These are phyloP conservation scores for Hippopotamus amphibius DNA, from an alignment of 2,113 vertebrate genomes.

Conservation along the genomic window DNA sequence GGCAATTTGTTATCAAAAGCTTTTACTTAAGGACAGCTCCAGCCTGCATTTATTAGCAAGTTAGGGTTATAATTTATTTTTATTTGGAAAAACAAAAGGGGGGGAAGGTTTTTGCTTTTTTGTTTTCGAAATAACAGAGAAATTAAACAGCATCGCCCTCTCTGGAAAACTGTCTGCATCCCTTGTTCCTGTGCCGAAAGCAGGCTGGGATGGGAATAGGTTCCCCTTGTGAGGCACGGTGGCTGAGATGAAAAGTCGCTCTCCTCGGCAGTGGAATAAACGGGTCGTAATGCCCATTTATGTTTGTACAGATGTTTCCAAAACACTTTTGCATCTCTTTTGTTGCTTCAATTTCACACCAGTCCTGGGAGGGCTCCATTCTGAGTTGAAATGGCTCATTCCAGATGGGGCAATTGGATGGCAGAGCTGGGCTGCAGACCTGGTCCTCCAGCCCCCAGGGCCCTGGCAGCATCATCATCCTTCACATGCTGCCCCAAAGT, in stretches of 20 bases:
- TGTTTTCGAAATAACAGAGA: conserved; percentile 69
- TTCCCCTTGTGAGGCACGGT: neutral
- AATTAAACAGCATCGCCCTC: conserved; percentile 73
- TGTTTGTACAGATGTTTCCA: conserved; percentile 5
- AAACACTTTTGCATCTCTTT: conserved; percentile 11
- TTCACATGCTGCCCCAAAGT: accelerated
- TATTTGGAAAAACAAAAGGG: conserved; percentile 86
- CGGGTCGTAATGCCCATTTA: neutral
- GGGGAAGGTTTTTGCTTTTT: conserved; percentile 52
- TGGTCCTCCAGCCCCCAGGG: neutral
- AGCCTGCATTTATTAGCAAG: conserved; percentile 86
- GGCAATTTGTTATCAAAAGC: conserved; percentile 90
- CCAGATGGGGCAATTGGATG: neutral
- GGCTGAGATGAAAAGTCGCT: conserved; percentile 11
- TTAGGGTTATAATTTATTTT: conserved; percentile 87
- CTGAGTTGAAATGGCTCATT: neutral
- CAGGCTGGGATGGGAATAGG: neutral
- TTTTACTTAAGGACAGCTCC: conserved; percentile 89
- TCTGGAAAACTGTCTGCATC: conserved; percentile 46
- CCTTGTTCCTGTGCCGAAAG: conserved; percentile 47
- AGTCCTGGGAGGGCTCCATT: neutral
- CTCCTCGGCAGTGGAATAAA: neutral
- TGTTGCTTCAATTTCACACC: neutral
- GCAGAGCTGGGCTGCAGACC: neutral
- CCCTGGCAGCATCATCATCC: accelerated